Base-by-base conservation (phyloP, 2,113 vertebrate genomes). In the Xiphophorus couchianus region DNA sequence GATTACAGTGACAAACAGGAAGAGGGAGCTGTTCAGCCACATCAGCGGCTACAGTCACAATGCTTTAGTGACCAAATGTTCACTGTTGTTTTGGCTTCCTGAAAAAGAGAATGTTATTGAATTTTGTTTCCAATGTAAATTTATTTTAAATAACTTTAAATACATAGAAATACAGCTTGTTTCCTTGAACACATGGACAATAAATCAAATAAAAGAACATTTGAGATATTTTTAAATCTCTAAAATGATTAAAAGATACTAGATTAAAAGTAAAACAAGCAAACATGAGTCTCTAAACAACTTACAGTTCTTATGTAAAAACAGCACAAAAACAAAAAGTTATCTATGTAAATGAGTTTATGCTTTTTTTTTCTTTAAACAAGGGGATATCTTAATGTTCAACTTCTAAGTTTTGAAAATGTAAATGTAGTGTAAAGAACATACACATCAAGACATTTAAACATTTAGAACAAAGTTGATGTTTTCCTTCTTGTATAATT, bases 21-120 rank as follows among this genome's bases (percentile, higher is more conserved):
- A 33, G 76, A 72, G 69, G 69, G 76, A 4, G n/a, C 54, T 72
- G 54, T 78, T 67, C 35, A 66, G 65, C 65, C 14, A 27, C n/a
- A 42, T 8, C 63, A 22, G 63, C 5, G 22, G 7, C 51, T 11
- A n/a, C 51, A 58, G 51, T 7, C 25, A 58, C 48, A 58, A 37
- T 3, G 35, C 35, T 37, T 37, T 11, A 37, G 35, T 11, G 35
- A 37, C 10, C 35, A 37, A 12, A 12, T 37, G 10, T 11, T 12
- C 35, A 37, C 2, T 19, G 19, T 54, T 8, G 22, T n/a, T 51
- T 51, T 22, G 44, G 14, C 17, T 51, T 19, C 19, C 44, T 51
- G 14, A 30, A 30, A 30, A 30, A 30, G 30, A 30, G 30, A 30
- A 30, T 30, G 30, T 30, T 30, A 25, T 1, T 22, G 9, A 2